A percentile compares a stretch with the other conserved stretches of the same genome.
Conservation (phyloP, 2,888 invertebrate genomes). For the Drosophila paramelanica region DNA sequence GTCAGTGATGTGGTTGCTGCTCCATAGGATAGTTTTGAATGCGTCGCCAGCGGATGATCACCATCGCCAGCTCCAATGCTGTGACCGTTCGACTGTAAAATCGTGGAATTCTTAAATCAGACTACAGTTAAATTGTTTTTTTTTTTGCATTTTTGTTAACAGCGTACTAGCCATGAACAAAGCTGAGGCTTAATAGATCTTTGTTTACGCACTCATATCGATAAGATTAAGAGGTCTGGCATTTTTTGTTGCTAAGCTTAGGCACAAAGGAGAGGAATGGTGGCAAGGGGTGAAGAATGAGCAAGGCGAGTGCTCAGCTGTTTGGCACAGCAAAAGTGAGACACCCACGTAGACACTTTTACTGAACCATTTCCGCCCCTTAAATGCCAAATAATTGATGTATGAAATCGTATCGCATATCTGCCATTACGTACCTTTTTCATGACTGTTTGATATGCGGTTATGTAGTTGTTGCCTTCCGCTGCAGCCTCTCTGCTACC, state of each 20-base stretch:
- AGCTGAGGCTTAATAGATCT: slow-evolving; percentile 9
- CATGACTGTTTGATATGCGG: slow-evolving; percentile 87
- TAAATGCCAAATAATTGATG: slow-evolving; percentile 22
- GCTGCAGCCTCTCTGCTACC: slow-evolving; percentile 86
- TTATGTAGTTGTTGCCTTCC: slow-evolving; percentile 86
- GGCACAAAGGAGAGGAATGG: not conserved
- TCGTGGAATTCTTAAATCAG: not conserved
- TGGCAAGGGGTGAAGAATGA: slow-evolving; percentile 3
- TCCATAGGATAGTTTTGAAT: slow-evolving; percentile 55
- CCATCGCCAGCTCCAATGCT: slow-evolving; percentile 60
- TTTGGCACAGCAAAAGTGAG: slow-evolving; percentile 9
- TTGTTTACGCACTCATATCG: slow-evolving; percentile 54
- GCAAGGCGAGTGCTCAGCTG: slow-evolving; percentile 35
- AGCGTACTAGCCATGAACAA: not conserved
- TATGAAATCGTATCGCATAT: slow-evolving; percentile 1
- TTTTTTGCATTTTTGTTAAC: not conserved
- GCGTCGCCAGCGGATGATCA: slow-evolving; percentile 81
- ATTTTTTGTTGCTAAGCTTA: slow-evolving; percentile 19
- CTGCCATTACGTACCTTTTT: slow-evolving; percentile 86
- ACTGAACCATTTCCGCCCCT: slow-evolving; percentile 63
- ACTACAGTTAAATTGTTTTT: not conserved
- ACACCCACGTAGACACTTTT: slow-evolving; percentile 60
- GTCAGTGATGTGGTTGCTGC: slow-evolving; percentile 80
- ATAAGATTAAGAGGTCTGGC: slow-evolving; percentile 53
- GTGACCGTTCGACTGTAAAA: slow-evolving; percentile 83